Percentiles rank a stretch among this genome's conserved stretches.
Evolutionary conservation across 2,113 vertebrate species (phyloP).

Genomic region (Caranx ignobilis): DNA sequence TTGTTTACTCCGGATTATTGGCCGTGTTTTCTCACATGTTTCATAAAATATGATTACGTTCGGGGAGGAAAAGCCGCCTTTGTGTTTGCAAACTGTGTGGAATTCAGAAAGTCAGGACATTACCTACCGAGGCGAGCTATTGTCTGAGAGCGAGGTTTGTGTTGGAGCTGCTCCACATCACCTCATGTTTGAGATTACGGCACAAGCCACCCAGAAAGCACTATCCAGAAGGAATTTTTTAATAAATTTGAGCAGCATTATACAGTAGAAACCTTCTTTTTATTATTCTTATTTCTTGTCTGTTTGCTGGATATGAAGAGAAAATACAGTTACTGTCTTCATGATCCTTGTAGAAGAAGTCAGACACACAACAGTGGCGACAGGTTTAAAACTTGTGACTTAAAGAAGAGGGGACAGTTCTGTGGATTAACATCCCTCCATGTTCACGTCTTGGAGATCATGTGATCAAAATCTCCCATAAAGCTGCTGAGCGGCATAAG

Average conservation of each 20-base stretch:
- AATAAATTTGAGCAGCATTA: slow-evolving; percentile 73
- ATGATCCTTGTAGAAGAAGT: neutral
- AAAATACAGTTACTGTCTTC: neutral
- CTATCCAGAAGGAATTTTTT: slow-evolving; percentile 78
- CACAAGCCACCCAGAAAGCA: slow-evolving; percentile 79
- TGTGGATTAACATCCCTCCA: neutral
- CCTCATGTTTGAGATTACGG: slow-evolving; percentile 80
- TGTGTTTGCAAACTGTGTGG: slow-evolving; percentile 56
- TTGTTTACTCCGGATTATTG: slow-evolving; percentile 38
- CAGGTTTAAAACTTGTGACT: neutral
- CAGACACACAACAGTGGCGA: neutral
- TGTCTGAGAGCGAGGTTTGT: slow-evolving; percentile 76
- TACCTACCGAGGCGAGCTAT: slow-evolving; percentile 65
- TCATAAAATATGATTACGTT: slow-evolving; percentile 27
- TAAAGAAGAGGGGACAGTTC: neutral
- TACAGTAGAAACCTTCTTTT: slow-evolving; percentile 42
- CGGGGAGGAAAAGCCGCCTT: slow-evolving; percentile 27
- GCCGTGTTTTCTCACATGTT: slow-evolving; percentile 44
- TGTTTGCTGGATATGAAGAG: slow-evolving; percentile 23
- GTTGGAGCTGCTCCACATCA: slow-evolving; percentile 75
- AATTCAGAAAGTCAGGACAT: slow-evolving; percentile 60
- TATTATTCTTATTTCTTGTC: neutral
- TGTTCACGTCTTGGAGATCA: neutral
- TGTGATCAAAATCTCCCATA: neutral
- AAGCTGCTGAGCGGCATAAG: neutral